phyloP scores from a whole-genome alignment of 2,888 invertebrate species.

The Noctua pronuba region DNA sequence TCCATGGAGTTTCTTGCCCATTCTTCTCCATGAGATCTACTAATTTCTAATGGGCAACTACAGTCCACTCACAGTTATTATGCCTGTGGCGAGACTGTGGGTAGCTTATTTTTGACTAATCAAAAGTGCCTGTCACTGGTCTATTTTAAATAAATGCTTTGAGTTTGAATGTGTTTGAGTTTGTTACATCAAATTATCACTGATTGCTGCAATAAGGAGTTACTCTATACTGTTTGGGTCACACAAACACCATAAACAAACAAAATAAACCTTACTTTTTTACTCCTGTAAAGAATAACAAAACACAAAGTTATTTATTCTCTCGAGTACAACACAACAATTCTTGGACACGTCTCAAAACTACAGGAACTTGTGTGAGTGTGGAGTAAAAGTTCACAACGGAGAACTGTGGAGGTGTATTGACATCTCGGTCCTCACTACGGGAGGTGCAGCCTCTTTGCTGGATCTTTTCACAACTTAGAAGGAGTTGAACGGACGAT shows the following conservation, averaged over 20 bases:
- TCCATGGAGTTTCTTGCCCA: too few species aligned
- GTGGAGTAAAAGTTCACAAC: constrained; percentile 26
- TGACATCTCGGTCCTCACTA: constrained; percentile 11
- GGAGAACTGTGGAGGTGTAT: constrained; percentile 25
- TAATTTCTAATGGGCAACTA: too few species aligned
- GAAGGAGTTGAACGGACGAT: neutral
- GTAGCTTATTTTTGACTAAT: too few species aligned
- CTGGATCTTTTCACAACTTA: neutral
- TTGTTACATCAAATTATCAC: neutral
- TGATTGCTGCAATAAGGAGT: neutral
- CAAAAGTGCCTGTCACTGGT: too few species aligned
- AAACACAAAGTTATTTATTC: constrained; percentile 27
- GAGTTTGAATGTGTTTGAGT: too few species aligned
- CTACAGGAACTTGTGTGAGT: constrained; percentile 20
- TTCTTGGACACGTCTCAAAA: constrained; percentile 42
- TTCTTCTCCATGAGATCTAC: too few species aligned
- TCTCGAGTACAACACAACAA: constrained; percentile 16
- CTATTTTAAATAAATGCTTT: too few species aligned
- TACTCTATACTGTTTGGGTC: neutral
- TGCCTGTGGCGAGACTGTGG: too few species aligned
- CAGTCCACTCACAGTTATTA: too few species aligned
- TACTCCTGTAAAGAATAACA: constrained; percentile 3
- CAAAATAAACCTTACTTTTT: constrained; percentile 12
- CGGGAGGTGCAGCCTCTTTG: neutral
- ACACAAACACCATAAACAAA: neutral